These are phyloP conservation scores for Ichneumoninae sp. DNA, from an alignment of 2,888 invertebrate genomes.

Conservation along the genomic window DNA sequence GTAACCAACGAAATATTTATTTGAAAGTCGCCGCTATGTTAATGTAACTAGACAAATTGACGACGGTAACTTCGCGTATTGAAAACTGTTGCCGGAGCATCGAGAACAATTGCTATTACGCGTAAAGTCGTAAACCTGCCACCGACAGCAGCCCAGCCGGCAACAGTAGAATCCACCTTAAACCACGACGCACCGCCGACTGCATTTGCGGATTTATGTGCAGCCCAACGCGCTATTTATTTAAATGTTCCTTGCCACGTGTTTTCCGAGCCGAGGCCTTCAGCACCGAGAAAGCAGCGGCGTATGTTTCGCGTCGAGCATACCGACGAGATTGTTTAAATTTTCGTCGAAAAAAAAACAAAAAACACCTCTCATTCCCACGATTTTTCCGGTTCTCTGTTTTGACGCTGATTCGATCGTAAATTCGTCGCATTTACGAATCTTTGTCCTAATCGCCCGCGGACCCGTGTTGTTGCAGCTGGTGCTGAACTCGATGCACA, in stretches of 20 bases:
- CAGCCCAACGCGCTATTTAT: background rate
- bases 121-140: background rate
- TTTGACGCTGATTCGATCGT: conserved; percentile 14
- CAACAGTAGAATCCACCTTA: background rate
- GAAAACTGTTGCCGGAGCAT: background rate
- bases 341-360: background rate
- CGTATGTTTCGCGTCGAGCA: background rate
- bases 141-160: background rate
- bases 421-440: conserved; percentile 35
- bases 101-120: conserved; percentile 3
- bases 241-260: background rate
- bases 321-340: background rate
- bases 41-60: background rate
- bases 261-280: background rate
- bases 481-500: conserved; percentile 94
- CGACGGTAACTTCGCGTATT: background rate
- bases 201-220: background rate
- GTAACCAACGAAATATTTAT: background rate
- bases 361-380: background rate
- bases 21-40: background rate
- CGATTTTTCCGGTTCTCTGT: background rate
- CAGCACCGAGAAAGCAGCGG: background rate
- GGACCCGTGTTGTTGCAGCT: conserved; percentile 86
- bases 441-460: conserved; percentile 25
- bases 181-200: background rate